Conservation (phyloP, 2,888 invertebrate species). For the Plutella xylostella region DNA sequence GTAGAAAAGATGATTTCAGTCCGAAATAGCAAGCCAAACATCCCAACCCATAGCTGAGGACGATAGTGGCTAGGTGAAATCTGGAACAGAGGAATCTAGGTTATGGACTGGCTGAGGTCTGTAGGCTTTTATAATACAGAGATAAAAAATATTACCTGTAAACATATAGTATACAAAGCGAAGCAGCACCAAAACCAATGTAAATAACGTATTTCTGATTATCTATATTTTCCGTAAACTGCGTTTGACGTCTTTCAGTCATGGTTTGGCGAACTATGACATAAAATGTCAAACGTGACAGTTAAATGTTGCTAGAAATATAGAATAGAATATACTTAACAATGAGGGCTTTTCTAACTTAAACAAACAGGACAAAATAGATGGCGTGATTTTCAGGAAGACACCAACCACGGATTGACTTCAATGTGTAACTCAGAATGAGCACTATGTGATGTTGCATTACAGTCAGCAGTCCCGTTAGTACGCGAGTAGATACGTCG, state of each 20-base stretch:
- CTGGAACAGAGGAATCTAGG: conserved; percentile 36
- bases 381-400: no score
- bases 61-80: conserved; percentile 57
- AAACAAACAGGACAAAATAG: no score
- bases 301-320: no score
- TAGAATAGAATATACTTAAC: no score
- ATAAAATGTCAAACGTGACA: no score
- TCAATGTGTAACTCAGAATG: no score
- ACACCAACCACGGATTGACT: no score
- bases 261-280: conserved; percentile 55
- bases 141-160: conserved; percentile 39
- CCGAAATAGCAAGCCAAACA: conserved; percentile 63
- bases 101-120: conserved; percentile 21
- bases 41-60: conserved; percentile 59
- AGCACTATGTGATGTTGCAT: no score
- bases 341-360: no score
- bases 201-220: conserved; percentile 62
- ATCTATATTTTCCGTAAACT: conserved; percentile 55
- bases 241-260: conserved; percentile 66
- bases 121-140: conserved; percentile 14
- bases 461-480: no score
- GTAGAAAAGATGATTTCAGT: conserved; percentile 42
- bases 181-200: conserved; percentile 42
- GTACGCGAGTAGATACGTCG: no score
- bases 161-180: conserved; percentile 49